phyloP scores from a whole-genome alignment of 2,888 invertebrate genomes.

The Holacanthella duospinosa region DNA sequence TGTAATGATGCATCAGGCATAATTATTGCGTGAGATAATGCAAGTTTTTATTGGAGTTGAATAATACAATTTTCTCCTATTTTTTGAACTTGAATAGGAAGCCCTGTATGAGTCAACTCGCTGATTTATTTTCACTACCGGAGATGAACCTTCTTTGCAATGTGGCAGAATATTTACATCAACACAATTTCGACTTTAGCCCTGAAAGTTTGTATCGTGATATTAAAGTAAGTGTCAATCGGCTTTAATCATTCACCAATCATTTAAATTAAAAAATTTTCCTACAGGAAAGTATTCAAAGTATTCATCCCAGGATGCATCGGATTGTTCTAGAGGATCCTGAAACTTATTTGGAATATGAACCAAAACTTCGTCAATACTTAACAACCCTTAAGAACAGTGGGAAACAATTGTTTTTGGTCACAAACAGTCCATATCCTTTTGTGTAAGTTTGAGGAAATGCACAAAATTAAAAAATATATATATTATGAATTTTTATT shows the following conservation, averaged over 20 bases:
- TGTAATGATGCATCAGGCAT: no score
- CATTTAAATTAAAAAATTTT: neutral
- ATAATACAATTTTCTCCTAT: no score
- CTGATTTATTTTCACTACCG: slow-evolving; percentile 92
- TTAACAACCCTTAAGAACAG: slow-evolving; percentile 62
- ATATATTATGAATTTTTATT: slow-evolving; percentile 12
- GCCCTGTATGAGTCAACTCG: slow-evolving; percentile 77
- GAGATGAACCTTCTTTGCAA: slow-evolving; percentile 90
- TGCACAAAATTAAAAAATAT: no score
- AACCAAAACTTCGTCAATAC: slow-evolving; percentile 59
- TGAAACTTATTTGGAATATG: slow-evolving; percentile 65
- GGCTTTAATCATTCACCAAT: no score
- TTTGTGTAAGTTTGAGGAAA: slow-evolving; percentile 91
- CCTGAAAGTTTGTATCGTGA: slow-evolving; percentile 92
- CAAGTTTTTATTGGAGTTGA: no score
- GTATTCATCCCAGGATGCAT: slow-evolving; percentile 82
- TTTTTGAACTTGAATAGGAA: slow-evolving; percentile 19
- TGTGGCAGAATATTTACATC: slow-evolving; percentile 83
- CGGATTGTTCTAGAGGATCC: slow-evolving; percentile 72
- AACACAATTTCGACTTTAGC: slow-evolving; percentile 81
- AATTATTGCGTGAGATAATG: no score
- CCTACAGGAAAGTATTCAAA: slow-evolving; percentile 71
- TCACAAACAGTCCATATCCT: slow-evolving; percentile 91
- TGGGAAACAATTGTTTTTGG: slow-evolving; percentile 81
- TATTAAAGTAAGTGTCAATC: slow-evolving; percentile 63